Evolutionary conservation across 1,140 invertebrate species (phyloP), one percentile per base, ranked within the genome.

Genomic region (Penaeus indicus): DNA sequence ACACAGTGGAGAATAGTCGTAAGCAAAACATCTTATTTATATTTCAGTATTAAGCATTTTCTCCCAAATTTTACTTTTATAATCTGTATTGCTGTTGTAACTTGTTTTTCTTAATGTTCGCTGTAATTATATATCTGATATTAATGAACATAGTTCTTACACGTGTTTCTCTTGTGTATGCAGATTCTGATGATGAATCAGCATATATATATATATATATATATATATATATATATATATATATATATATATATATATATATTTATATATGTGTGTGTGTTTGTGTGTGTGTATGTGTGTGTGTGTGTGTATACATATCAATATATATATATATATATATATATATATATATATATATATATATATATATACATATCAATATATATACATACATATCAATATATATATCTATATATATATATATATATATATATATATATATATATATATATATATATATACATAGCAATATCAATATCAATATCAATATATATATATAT

Each of bases 291-390:
- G 54, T 80, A 80, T 54, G 54, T 22, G 54, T 80, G 54, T 80
- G 54, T 54, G n/a, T 80, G 47, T 79, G 47, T 79, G 47, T 80
- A 27, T 27, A 38, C 22, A 27, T 79, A 79, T 27, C 11, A 5
- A 25, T 25, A 27, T 79, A 79, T 79, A 32, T 79, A 79, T 79
- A 32, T 32, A 79, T 79, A 5, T 82, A 82, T 82, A 60, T 82
- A 82, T 82, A 60, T 10, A 82, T 82, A 60, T 82, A 10, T 82
- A 60, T 82, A 82, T 82, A 82, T 62, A 82, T 82, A 82, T 82
- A 82, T 82, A 82, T 62, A 60, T 82, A 13, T 62, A 22, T 60
- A 7, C 18, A 61, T 61, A 8, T 8, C 22, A 19, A 22, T 83
- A 21, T 32, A 11, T 42, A 38, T 5, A 80, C n/a, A 69, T n/a